Evolutionary conservation across 2,797 vertebrate genomes (phyloP), one percentile per base, ranked within the genome.

Genomic region (Okamejei kenojei): DNA sequence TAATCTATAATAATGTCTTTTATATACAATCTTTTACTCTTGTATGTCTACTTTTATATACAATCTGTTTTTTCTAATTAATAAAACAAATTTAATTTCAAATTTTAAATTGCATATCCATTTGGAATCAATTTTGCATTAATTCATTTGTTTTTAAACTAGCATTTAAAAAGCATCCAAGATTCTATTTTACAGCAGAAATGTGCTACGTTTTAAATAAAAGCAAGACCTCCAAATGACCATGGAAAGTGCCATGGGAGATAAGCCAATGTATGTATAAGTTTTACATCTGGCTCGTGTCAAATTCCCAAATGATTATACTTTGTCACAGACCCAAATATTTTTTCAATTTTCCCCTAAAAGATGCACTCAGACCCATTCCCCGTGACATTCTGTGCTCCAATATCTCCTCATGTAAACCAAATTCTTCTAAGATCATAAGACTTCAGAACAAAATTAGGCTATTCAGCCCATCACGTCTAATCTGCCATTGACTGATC

Each of bases 271-370:
- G 63, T 88, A 65, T 65, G 29, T 88, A 88, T 65, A 88, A 88
- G 61, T 32, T 88, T 65, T 65, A 63, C 84, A 88, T 88, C 61
- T 88, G 84, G 63, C 84, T 68, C n/a, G 65, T 68, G 84, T 88
- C 63, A 68, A 61, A 35, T 88, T 88, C 63, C n/a, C 63, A 88
- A 88, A 68, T 32, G 63, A 88, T 88, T n/a, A 88, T n/a, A 88
- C 61, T 88, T 88, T 65, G 61, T 88, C 63, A 88, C n/a, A 65
- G 61, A 88, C 68, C 84, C 84, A 88, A 88, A 88, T 88, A 88
- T 19, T 88, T 88, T 19, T 68, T 63, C 58, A 86, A 63, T 65
- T 63, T 86, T 65, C 61, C 29, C 29, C 32, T 86, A 17, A 32
- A 86, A 86, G 29, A 29, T 86, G n/a, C 82, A 32, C 84, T 68